Conservation (phyloP, 2,113 vertebrate genomes). For the Chaetorhynchus papuensis region DNA sequence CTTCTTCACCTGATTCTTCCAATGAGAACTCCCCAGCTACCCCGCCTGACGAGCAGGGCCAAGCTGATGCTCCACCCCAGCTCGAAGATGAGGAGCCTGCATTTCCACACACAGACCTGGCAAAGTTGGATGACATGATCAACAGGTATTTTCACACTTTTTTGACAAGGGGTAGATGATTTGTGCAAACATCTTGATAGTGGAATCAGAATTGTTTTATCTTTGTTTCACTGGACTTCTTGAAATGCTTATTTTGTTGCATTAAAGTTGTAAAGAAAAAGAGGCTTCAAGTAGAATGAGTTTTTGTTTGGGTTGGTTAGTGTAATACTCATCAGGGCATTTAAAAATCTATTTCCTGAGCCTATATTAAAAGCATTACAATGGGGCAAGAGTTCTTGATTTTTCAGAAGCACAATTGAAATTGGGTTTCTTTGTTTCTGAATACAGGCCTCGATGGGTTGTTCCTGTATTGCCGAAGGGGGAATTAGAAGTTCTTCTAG, state of each 20-base stretch:
- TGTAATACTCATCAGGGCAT: not conserved
- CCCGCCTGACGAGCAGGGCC: conserved; percentile 91
- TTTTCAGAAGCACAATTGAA: not conserved
- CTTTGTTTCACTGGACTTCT: not conserved
- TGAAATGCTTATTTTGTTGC: not conserved
- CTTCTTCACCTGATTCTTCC: conserved; percentile 96
- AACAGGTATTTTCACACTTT: conserved; percentile 81
- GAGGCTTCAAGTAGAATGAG: not conserved
- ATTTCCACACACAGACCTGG: conserved; percentile 98
- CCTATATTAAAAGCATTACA: not conserved
- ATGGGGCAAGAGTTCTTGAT: not conserved
- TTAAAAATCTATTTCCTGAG: not conserved
- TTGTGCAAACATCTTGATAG: not conserved
- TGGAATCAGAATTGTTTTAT: not conserved
- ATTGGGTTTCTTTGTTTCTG: not conserved
- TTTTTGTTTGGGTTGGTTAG: not conserved
- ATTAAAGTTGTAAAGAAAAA: not conserved
- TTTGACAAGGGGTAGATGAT: not conserved
- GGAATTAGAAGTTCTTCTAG: conserved; percentile 99
- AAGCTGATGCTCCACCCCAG: conserved; percentile 88
- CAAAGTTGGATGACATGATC: conserved; percentile 99
- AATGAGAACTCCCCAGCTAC: conserved; percentile 99
- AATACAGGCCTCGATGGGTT: conserved; percentile 94
- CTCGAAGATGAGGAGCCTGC: conserved; percentile 98
- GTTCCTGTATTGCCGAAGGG: conserved; percentile 99